Percentiles rank a stretch among this genome's conserved stretches.
phyloP scores from a whole-genome alignment of 2,888 invertebrate genomes.

The Tenthredo distinguenda region DNA sequence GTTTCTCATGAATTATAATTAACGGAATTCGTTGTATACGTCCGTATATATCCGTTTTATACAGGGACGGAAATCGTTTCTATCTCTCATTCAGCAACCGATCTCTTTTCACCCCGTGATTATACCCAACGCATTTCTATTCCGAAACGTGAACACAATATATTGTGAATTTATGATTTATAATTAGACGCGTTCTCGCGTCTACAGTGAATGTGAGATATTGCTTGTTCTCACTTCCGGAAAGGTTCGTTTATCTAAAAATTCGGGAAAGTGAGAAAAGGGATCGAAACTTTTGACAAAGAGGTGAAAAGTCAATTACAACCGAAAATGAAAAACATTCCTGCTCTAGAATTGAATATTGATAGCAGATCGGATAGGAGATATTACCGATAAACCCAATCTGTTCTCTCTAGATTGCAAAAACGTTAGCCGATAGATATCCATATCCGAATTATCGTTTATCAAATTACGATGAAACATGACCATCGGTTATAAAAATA shows the following conservation, averaged over 20 bases:
- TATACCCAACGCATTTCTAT: not conserved
- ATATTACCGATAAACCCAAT: constrained; percentile 7
- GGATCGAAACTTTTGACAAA: not conserved
- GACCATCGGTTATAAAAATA: not conserved
- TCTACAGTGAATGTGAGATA: not conserved
- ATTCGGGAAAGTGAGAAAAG: not conserved
- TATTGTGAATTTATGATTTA: not conserved
- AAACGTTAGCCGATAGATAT: constrained; percentile 25
- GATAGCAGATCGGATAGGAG: constrained; percentile 1
- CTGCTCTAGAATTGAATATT: not conserved
- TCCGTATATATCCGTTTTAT: constrained; percentile 4
- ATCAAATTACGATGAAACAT: constrained; percentile 20
- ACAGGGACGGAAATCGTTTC: not conserved
- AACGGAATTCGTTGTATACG: not conserved
- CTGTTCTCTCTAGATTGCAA: not conserved
- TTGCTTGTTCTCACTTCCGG: not conserved
- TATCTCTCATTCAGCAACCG: not conserved
- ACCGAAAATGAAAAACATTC: not conserved
- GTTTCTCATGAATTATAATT: constrained; percentile 23
- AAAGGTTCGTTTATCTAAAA: not conserved
- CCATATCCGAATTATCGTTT: constrained; percentile 27
- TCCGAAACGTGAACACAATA: not conserved
- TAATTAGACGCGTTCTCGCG: not conserved
- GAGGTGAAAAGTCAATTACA: not conserved
- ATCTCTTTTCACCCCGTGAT: not conserved